Base-by-base conservation (phyloP, 2,797 vertebrate species). In the Spinus pinus region DNA sequence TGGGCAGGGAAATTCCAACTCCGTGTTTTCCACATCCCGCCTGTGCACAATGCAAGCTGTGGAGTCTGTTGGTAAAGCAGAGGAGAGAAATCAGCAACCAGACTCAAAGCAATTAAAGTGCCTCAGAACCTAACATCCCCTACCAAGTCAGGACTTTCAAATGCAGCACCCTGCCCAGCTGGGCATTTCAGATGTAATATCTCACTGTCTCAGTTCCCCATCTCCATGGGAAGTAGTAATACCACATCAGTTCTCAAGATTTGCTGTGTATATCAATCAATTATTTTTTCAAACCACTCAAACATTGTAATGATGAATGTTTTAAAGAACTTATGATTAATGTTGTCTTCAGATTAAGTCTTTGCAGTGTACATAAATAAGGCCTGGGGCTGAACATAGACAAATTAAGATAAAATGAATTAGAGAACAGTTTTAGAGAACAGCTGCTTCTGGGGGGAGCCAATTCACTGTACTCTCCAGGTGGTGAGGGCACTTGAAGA, bases 271-370 rank as follows among this genome's bases (percentile, higher is more conserved):
- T 56, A 85, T 82, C 27, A 80, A 73, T 85, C 83, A 82, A 82
- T 82, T 81, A 70, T 49, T 87, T 92, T 80, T 83, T 31, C 49
- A 78, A 85, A 57, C 46, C 49, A 64, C 72, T 89, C 79, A 78
- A 62, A 82, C 69, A 37, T 51, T 54, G 57, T 20, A 83, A 49
- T 91, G 81, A 82, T 92, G 53, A 96, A 94, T 91, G 64, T 53
- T 85, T 90, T 77, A 82, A 89, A 92, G 79, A 92, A 95, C 12
- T 91, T 73, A 19, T 71, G 81, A 94, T 91, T 96, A 87, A 96
- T 92, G 57, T 77, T 89, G 44, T 80, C 67, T 93, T 89, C 74
- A 87, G 84, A 94, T 82, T 82, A 93, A 80, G 37, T 73, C 85
- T 94, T 91, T 44, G 41, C 47, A 78, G 60, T 17, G 15, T 62